These are phyloP conservation scores for Xiphias gladius DNA, from an alignment of 2,113 vertebrate species.

Conservation along the genomic window DNA sequence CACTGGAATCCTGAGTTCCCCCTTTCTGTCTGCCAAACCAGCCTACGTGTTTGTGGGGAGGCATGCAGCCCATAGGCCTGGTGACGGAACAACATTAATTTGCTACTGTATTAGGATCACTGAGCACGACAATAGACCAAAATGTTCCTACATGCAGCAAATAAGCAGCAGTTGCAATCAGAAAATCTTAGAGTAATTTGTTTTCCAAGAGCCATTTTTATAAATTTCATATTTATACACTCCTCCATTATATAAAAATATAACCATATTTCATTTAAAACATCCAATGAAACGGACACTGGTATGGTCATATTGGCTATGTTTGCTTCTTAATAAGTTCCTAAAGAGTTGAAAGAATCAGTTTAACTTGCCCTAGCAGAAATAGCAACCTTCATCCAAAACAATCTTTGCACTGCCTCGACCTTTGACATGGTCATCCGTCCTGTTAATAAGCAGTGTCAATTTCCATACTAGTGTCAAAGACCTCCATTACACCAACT, in stretches of 20 bases:
- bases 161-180: neutral
- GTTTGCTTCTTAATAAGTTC: neutral
- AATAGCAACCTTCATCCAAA: slow-evolving; percentile 10
- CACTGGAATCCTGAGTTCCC: slow-evolving; percentile 62
- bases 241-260: neutral
- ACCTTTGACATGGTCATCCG: neutral
- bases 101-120: slow-evolving; percentile 27
- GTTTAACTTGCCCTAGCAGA: neutral
- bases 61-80: slow-evolving; percentile 49
- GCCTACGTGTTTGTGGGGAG: slow-evolving; percentile 63
- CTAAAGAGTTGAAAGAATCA: neutral
- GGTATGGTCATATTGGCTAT: neutral
- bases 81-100: slow-evolving; percentile 42
- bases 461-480: slow-evolving; percentile 9
- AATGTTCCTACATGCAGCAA: neutral
- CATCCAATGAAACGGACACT: neutral
- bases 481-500: neutral
- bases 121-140: neutral
- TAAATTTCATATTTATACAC: neutral
- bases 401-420: neutral
- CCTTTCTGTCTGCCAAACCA: slow-evolving; percentile 66
- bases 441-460: slow-evolving; percentile 14
- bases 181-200: neutral
- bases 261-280: no score
- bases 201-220: neutral